Conservation (phyloP, 23 tunicate genomes). For the Trididemnum miniatum region DNA sequence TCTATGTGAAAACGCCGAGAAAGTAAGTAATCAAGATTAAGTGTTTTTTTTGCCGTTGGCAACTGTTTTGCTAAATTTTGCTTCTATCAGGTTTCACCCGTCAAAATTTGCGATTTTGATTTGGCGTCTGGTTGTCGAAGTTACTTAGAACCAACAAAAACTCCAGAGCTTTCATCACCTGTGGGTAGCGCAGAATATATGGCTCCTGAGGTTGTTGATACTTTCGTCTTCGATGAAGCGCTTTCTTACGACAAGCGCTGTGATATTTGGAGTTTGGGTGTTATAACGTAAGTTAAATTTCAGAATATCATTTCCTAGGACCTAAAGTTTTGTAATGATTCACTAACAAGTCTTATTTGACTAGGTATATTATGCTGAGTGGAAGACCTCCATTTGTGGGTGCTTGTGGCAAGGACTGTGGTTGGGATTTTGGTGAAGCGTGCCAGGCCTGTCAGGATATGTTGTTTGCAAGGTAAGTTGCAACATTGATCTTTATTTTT, state of each 20-base stretch:
- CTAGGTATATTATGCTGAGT: slow-evolving; percentile 93
- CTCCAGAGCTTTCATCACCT: slow-evolving; percentile 94
- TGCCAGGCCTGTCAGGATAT: slow-evolving; percentile 95
- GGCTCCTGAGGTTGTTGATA: slow-evolving; percentile 99
- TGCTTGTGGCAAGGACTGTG: slow-evolving; percentile 97
- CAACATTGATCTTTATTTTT: slow-evolving; percentile 37
- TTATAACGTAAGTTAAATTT: slow-evolving; percentile 77
- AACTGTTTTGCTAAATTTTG: too few relatives aligned
- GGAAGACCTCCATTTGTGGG: slow-evolving; percentile 99
- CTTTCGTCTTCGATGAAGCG: slow-evolving; percentile 88
- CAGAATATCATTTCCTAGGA: too few relatives aligned
- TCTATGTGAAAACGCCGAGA: slow-evolving; percentile 78
- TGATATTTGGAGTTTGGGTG: slow-evolving; percentile 99
- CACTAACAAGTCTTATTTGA: too few relatives aligned
- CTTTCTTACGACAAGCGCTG: slow-evolving; percentile 93
- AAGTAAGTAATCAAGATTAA: too few relatives aligned
- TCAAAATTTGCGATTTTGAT: slow-evolving; percentile 98
- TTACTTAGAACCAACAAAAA: slow-evolving; percentile 63
- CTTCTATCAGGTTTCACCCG: slow-evolving; percentile 99
- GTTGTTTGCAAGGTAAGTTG: slow-evolving; percentile 89
- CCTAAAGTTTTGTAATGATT: background rate
- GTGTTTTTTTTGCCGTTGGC: too few relatives aligned
- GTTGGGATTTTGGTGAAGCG: slow-evolving; percentile 98
- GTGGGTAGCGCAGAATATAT: slow-evolving; percentile 99
- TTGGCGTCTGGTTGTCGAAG: slow-evolving; percentile 90